Conservation (phyloP, 2,797 vertebrate species). For the Rhyacichthys aspro region DNA sequence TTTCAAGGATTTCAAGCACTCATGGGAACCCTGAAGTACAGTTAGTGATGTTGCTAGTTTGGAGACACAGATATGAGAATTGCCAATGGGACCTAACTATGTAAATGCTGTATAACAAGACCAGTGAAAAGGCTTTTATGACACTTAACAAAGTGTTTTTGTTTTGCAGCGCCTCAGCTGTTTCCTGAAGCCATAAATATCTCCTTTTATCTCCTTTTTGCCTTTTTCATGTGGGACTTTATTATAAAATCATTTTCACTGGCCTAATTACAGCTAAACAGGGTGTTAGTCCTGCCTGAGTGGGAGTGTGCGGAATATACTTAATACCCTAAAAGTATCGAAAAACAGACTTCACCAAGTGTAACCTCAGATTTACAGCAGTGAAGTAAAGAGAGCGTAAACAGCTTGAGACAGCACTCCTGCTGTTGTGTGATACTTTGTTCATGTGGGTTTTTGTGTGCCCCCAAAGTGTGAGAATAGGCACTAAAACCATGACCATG, state of each 20-base stretch:
- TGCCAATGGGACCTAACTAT: neutral
- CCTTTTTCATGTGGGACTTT: neutral
- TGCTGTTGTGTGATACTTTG: constrained; percentile 1
- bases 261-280: neutral
- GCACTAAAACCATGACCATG: neutral
- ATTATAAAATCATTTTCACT: neutral
- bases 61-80: neutral
- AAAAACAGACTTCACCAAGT: neutral
- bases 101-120: constrained; percentile 7
- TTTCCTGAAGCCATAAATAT: neutral
- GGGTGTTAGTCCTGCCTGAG: neutral
- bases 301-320: neutral
- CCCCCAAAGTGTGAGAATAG: neutral
- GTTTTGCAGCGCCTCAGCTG: neutral
- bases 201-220: constrained; percentile 5
- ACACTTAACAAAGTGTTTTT: neutral
- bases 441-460: constrained; percentile 1
- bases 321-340: too few species aligned
- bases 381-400: constrained; percentile 1
- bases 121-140: neutral
- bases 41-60: constrained; percentile 1
- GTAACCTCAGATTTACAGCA: neutral
- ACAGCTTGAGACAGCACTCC: constrained; percentile 1
- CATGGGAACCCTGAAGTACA: neutral
- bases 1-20: constrained; percentile 3